Evolutionary conservation across 2,797 vertebrate genomes (phyloP).

Genomic region (Ctenochaetus hawaiiensis): DNA sequence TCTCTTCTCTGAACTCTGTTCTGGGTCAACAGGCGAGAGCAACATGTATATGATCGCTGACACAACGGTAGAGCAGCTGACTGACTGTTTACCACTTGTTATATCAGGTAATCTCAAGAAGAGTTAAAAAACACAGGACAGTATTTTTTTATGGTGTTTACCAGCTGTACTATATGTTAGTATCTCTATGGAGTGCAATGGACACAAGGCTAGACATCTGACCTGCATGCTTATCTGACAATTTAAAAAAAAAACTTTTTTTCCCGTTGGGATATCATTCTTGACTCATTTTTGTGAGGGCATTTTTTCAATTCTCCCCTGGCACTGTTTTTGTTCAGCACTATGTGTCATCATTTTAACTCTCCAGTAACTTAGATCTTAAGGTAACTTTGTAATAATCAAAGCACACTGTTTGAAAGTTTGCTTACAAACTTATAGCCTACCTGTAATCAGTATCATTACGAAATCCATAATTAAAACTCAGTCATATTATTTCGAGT

Average conservation of each 20-base stretch:
- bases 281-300: not conserved
- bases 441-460: not conserved
- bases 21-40: not conserved
- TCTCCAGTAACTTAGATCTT: constrained; percentile 2
- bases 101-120: constrained; percentile 13
- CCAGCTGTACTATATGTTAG: not conserved
- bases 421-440: constrained; percentile 4
- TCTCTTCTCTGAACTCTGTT: constrained; percentile 11
- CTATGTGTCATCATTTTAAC: constrained; percentile 11
- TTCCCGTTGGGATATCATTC: constrained; percentile 13
- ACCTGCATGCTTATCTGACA: constrained; percentile 16
- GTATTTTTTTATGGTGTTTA: constrained; percentile 7
- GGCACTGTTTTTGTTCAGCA: constrained; percentile 39
- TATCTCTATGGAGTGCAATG: constrained; percentile 14
- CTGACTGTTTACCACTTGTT: constrained; percentile 44
- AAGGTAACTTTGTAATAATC: constrained; percentile 23
- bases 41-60: constrained; percentile 26
- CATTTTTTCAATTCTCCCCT: not conserved
- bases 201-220: not conserved
- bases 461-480: not conserved
- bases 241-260: not conserved
- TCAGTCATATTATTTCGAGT: not conserved
- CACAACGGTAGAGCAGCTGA: constrained; percentile 47
- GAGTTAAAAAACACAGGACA: constrained; percentile 10
- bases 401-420: constrained; percentile 44